Evolutionary conservation across 1,140 invertebrate species (phyloP), one percentile per base, ranked within the genome.

Genomic region (Carposina sasakii): DNA sequence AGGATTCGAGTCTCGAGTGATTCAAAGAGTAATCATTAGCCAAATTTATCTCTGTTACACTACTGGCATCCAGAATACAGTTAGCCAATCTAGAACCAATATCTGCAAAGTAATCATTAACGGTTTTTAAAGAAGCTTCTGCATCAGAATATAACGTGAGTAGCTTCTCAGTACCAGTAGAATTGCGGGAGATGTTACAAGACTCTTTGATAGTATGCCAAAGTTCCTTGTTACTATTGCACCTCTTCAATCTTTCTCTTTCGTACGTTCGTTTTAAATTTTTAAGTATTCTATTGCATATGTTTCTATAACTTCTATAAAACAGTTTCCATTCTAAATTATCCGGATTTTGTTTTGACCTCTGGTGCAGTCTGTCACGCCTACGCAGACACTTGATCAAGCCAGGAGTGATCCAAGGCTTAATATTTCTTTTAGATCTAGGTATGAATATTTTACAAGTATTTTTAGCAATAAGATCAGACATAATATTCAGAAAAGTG

Each of bases 241-340:
- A 26, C 21, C 36, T 43, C 5, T 41, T 40, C 2, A 57, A 28
- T 43, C 43, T 15, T 0, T 19, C 9, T 46, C 28, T 37, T 15
- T 55, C 34, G 34, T 30, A 31, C 22, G 3, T 12, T 2, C 21
- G 43, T 16, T 33, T 33, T 8, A 8, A 34, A 33, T 28, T 54
- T 46, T 57, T 54, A 16, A 54, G 24, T 21, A 48, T 2, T 12
- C 6, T 33, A 17, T 52, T 48, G 20, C 59, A 57, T 20, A 28
- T 57, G 30, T 54, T 55, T 12, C 52, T 45, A 13, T 63, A 56
- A 9, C 45, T 37, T 45, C 53, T 63, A 9, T 52, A 54, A 3
- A 28, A 50, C 2, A 40, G 20, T 42, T 30, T 17, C 3, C 52
- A 12, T 36, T 31, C 15, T 13, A 47, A 37, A 42, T 57, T 54